phyloP scores from a whole-genome alignment of 1,140 invertebrate genomes.

The Habropoda laboriosa region DNA sequence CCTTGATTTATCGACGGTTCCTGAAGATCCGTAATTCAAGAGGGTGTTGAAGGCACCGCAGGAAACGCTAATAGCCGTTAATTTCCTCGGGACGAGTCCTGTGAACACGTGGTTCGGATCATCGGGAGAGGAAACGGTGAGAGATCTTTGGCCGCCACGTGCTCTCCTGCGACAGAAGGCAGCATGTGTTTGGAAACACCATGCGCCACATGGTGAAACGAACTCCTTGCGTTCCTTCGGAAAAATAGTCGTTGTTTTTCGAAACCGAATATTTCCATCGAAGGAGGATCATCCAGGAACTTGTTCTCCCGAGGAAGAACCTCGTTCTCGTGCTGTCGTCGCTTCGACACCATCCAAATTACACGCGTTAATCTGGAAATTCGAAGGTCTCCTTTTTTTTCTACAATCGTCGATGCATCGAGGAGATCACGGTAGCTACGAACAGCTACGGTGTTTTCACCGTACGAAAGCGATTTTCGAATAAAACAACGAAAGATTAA shows the following conservation, averaged over 20 bases:
- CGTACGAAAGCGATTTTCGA: slow-evolving; percentile 1
- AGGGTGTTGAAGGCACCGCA: slow-evolving; percentile 42
- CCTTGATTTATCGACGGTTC: slow-evolving; percentile 39
- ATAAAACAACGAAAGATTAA: slow-evolving; percentile 11
- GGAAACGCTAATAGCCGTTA: slow-evolving; percentile 71
- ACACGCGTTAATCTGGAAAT: neutral
- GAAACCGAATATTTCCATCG: slow-evolving; percentile 11
- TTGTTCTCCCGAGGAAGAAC: slow-evolving; percentile 2
- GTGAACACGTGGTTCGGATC: slow-evolving; percentile 57
- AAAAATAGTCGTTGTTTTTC: slow-evolving; percentile 14
- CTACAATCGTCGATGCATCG: neutral
- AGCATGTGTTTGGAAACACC: slow-evolving; percentile 49
- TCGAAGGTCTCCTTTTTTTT: too few species aligned
- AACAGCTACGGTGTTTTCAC: neutral
- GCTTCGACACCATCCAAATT: too few species aligned
- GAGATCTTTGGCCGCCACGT: slow-evolving; percentile 61
- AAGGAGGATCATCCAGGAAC: neutral
- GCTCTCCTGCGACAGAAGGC: slow-evolving; percentile 32
- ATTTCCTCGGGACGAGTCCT: slow-evolving; percentile 43
- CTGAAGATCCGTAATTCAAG: slow-evolving; percentile 30
- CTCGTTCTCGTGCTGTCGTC: neutral
- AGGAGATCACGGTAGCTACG: neutral
- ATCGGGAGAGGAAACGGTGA: slow-evolving; percentile 42
- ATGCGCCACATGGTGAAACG: slow-evolving; percentile 26
- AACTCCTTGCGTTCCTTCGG: slow-evolving; percentile 20